phyloP scores from a whole-genome alignment of 1,140 invertebrate genomes.

The Octopus bimaculoides region DNA sequence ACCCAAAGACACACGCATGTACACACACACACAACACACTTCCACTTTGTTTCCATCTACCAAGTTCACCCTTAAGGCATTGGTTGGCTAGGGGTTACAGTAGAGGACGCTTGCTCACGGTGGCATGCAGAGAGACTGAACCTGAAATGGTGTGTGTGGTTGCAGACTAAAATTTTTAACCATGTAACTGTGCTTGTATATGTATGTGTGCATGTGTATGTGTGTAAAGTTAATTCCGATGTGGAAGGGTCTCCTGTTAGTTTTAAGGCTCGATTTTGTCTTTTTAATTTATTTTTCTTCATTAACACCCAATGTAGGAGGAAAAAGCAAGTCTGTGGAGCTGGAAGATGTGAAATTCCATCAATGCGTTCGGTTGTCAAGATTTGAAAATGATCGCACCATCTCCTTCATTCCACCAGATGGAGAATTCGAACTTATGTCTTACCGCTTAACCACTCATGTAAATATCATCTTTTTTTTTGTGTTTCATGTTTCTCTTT shows the following conservation, averaged over 20 bases:
- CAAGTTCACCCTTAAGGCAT: too few species aligned
- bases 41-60: too few species aligned
- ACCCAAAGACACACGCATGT: too few species aligned
- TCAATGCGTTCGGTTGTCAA: slow-evolving; percentile 95
- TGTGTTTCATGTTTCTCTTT: too few species aligned
- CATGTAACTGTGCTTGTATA: too few species aligned
- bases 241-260: not conserved
- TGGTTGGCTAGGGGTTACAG: too few species aligned
- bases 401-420: slow-evolving; percentile 99
- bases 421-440: slow-evolving; percentile 99
- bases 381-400: slow-evolving; percentile 97
- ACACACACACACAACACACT: too few species aligned
- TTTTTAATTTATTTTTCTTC: slow-evolving; percentile 18
- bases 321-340: slow-evolving; percentile 98
- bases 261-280: slow-evolving; percentile 1
- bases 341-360: slow-evolving; percentile 99
- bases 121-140: too few species aligned
- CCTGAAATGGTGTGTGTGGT: too few species aligned
- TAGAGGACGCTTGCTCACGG: too few species aligned
- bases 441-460: slow-evolving; percentile 94
- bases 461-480: slow-evolving; percentile 60
- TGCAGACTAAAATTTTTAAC: too few species aligned
- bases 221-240: not conserved
- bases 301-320: slow-evolving; percentile 55
- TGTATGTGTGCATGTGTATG: too few species aligned